Percentiles rank a stretch among this genome's conserved stretches.
Conservation (phyloP, 2,888 invertebrate species). For the Troides helena region DNA sequence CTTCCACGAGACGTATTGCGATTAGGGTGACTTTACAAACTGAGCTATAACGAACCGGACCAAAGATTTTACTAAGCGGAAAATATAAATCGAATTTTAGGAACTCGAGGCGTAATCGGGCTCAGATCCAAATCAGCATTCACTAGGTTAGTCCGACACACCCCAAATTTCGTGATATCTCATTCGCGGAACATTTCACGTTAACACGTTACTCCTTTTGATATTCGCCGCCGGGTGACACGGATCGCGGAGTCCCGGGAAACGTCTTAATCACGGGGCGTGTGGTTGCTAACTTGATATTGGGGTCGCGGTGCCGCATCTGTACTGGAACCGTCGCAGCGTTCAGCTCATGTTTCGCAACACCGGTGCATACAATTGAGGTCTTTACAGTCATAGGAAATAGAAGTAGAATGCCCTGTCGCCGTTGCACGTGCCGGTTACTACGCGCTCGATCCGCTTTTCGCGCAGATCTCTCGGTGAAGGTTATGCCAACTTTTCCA, state of each 20-base stretch:
- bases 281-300: slow-evolving; percentile 45
- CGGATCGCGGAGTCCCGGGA: slow-evolving; percentile 45
- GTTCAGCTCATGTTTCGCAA: slow-evolving; percentile 36
- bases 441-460: slow-evolving; percentile 32
- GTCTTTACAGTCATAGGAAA: slow-evolving; percentile 42
- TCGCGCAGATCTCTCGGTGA: slow-evolving; percentile 40
- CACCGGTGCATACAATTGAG: slow-evolving; percentile 37
- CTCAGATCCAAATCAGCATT: slow-evolving; percentile 30
- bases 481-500: slow-evolving; percentile 56
- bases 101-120: slow-evolving; percentile 29
- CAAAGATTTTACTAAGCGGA: slow-evolving; percentile 29
- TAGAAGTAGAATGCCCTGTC: slow-evolving; percentile 26
- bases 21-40: background rate
- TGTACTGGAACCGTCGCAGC: slow-evolving; percentile 51
- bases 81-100: slow-evolving; percentile 32
- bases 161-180: slow-evolving; percentile 29
- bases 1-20: background rate
- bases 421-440: slow-evolving; percentile 31
- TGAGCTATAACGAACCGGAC: slow-evolving; percentile 13
- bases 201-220: slow-evolving; percentile 47
- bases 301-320: slow-evolving; percentile 59
- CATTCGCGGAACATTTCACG: slow-evolving; percentile 43
- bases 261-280: slow-evolving; percentile 54
- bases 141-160: slow-evolving; percentile 33
- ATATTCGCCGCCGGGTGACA: slow-evolving; percentile 48